Conservation (phyloP, 2,113 vertebrate species). For the Tamias sibiricus region DNA sequence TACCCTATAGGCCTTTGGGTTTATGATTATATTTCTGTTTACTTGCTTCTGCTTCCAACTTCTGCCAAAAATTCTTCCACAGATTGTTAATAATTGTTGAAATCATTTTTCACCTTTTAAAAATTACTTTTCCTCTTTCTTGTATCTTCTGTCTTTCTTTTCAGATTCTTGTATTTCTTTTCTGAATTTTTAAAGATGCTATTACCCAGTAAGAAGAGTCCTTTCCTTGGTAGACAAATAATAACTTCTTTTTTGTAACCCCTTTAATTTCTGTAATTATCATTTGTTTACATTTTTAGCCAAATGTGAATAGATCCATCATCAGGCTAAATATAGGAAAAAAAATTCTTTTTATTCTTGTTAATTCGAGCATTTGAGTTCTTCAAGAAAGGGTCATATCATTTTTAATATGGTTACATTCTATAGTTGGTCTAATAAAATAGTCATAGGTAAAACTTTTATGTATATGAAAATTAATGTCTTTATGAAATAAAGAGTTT, state of each 20-base stretch:
- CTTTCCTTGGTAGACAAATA: not conserved
- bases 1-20: not conserved
- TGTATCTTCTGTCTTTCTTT: not conserved
- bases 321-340: not conserved
- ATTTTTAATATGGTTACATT: not conserved
- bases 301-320: not conserved
- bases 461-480: constrained; percentile 71
- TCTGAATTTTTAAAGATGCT: not conserved
- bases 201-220: not conserved
- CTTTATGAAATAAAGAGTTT: constrained; percentile 71
- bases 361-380: not conserved
- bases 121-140: not conserved
- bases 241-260: not conserved
- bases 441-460: not conserved
- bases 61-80: not conserved
- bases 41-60: not conserved
- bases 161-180: not conserved
- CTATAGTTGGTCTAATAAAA: not conserved
- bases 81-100: not conserved
- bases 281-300: constrained; percentile 29
- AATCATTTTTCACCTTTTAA: not conserved
- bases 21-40: not conserved
- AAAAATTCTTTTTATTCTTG: not conserved
- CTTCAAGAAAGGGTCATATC: not conserved
- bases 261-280: not conserved